Evolutionary conservation across 1,140 invertebrate genomes (phyloP), one percentile per base, ranked within the genome.

Genomic region (Papilio polyxenes): DNA sequence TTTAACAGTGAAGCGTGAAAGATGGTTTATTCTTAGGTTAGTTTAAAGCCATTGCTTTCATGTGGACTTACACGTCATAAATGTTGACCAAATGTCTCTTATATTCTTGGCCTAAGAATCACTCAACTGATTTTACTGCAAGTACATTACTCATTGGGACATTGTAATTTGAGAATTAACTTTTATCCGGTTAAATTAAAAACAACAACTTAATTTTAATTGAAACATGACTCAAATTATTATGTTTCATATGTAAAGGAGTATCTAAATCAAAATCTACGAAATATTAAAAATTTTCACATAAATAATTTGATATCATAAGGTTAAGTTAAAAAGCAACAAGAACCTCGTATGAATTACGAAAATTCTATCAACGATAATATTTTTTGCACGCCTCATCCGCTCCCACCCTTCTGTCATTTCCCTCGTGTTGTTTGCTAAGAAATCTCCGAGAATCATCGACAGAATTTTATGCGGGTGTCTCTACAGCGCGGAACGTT

Each of bases 1-100:
- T 87, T 85, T 87, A 87, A 84, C 82, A 84, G 82, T 74, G 72
- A 59, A 31, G 76, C 49, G 76, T 56, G 15, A 78, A 53, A 78
- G 76, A 78, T 78, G 23, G 76, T 59, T 78, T 78, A 78, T 78
- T 78, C 31, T 78, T 78, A 78, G 53, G 17, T 56, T 40, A 37
- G 37, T 53, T 78, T 23, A 59, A 13, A 62, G 76, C 3, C 8
- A 53, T 31, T 62, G 51, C 76, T 78, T 78, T 76, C 20, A 76
- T 76, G 49, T 78, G 53, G 51, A 51, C 76, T 51, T 56, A 51
- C 17, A 78, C 15, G 51, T 78, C 31, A 40, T 40, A n/a, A 17
- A 6, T 44, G 31, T 62, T 15, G 51, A 77, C 51, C 51, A 59
- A 78, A 78, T 78, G 8, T 53, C 75, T 72, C 31, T 37, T 56